Evolutionary conservation across 2,888 invertebrate genomes (phyloP).

Genomic region (Trichogramma dendrolimi): DNA sequence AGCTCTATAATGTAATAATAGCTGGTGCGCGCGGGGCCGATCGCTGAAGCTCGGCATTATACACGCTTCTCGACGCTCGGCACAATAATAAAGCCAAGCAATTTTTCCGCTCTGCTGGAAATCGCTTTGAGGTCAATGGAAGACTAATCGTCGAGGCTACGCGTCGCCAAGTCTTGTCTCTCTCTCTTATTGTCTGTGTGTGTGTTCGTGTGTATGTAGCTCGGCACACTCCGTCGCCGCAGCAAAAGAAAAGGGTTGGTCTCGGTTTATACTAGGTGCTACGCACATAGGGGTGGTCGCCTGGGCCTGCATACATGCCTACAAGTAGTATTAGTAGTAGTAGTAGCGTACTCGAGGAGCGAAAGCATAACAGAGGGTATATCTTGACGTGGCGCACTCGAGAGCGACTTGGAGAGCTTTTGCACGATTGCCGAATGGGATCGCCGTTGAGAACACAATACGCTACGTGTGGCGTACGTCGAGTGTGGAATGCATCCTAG

Average conservation of each 20-base stretch:
- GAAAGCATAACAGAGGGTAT: constrained; percentile 31
- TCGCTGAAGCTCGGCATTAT: no score
- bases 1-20: no score
- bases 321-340: no score
- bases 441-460: constrained; percentile 43
- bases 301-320: no score
- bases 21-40: no score
- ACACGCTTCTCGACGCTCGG: neutral
- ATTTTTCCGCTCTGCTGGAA: constrained; percentile 20
- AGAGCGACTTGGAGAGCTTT: neutral
- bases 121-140: constrained; percentile 39
- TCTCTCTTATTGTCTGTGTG: no score
- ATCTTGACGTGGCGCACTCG: constrained; percentile 19
- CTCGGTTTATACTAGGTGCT: no score
- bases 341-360: constrained; percentile 37
- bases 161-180: constrained; percentile 26
- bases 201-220: no score
- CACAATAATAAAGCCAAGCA: constrained; percentile 12
- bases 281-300: no score
- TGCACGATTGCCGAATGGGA: constrained; percentile 45
- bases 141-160: constrained; percentile 45
- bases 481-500: constrained; percentile 29
- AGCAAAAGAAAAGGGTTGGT: constrained; percentile 23
- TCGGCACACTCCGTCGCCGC: neutral
- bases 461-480: constrained; percentile 18